Evolutionary conservation across 2,888 invertebrate genomes (phyloP).

Genomic region (Ophion costatus): DNA sequence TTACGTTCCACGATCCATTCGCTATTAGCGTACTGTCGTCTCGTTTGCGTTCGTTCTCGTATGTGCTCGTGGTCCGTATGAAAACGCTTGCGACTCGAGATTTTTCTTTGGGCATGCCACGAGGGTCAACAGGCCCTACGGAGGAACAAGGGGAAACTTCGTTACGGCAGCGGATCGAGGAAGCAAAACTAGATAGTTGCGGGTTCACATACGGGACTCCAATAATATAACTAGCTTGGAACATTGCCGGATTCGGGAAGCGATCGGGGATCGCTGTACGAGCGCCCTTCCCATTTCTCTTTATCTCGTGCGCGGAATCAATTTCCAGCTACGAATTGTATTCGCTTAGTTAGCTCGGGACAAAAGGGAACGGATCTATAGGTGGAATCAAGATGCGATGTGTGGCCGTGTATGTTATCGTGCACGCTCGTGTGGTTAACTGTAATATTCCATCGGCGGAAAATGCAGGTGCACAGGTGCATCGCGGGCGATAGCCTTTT

Average conservation of each 20-base stretch:
- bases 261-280: conserved; percentile 69
- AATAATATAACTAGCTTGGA: conserved; percentile 62
- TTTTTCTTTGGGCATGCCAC: conserved; percentile 12
- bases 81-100: conserved; percentile 32
- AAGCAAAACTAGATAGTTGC: conserved; percentile 28
- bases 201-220: conserved; percentile 31
- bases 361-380: conserved; percentile 21
- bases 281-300: conserved; percentile 64
- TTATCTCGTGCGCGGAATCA: conserved; percentile 72
- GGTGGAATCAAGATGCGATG: not conserved
- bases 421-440: conserved; percentile 14
- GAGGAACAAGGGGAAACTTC: conserved; percentile 45
- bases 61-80: conserved; percentile 23
- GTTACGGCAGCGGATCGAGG: conserved; percentile 43
- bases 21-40: conserved; percentile 53
- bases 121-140: conserved; percentile 49
- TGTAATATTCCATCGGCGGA: conserved; percentile 29
- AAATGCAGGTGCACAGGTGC: conserved; percentile 52
- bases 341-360: conserved; percentile 37
- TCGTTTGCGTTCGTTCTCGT: conserved; percentile 42
- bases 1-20: conserved; percentile 48
- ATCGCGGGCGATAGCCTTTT: conserved; percentile 26
- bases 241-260: conserved; percentile 71
- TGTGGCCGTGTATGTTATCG: conserved; percentile 16
- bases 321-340: conserved; percentile 44